A percentile compares a stretch with the other conserved stretches of the same genome.
Conservation (phyloP, 2,113 vertebrate genomes). For the Eulemur macaco region DNA sequence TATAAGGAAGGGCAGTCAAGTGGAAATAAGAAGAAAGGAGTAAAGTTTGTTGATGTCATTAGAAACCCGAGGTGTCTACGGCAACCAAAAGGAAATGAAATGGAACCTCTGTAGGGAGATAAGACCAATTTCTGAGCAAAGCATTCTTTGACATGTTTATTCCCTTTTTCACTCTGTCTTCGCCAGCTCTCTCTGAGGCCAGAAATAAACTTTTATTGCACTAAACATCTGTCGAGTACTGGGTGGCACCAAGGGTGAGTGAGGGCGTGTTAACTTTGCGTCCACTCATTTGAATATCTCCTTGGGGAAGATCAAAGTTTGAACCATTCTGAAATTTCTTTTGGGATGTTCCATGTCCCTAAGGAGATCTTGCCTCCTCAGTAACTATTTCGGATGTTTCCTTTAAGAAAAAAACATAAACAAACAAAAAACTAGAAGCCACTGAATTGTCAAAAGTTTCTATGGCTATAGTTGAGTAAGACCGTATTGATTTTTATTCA, state of each 20-base stretch:
- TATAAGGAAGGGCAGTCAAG: conserved; percentile 63
- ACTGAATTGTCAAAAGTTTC: neutral
- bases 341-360: neutral
- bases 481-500: neutral
- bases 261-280: neutral
- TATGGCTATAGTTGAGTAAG: neutral
- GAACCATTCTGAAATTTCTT: neutral
- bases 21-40: conserved; percentile 62
- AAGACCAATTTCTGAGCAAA: neutral
- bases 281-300: neutral
- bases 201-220: neutral
- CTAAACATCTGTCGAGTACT: neutral
- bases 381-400: neutral
- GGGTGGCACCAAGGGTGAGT: neutral
- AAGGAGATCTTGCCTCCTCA: neutral
- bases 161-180: neutral
- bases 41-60: conserved; percentile 35
- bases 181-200: neutral
- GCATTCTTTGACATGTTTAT: neutral
- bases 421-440: neutral
- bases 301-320: neutral
- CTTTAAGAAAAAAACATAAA: neutral
- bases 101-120: neutral
- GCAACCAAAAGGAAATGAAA: neutral
- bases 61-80: neutral